Evolutionary conservation across 2,797 vertebrate species (phyloP), one percentile per base, ranked within the genome.

Genomic region (Pyrocephalus nanus): DNA sequence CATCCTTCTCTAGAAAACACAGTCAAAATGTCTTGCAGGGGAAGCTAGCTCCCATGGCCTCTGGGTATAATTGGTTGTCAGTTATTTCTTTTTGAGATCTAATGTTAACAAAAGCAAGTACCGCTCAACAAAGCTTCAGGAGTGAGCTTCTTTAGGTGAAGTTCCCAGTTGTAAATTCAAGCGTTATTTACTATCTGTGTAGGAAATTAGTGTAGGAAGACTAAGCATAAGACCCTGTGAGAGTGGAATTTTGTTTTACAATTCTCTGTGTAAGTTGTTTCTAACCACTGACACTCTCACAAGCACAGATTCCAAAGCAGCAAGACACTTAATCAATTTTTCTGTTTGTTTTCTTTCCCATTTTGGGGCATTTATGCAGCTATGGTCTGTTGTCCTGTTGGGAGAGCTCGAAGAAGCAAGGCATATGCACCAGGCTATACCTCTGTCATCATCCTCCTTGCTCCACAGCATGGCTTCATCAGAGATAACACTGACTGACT

Each of bases 11-110:
- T 74, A 51, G 51, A 30, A 93, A 75, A 90, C 55, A 51, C 32
- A 83, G 45, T 73, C 47, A 73, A 95, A 94, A 93, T 48, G 6
- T 79, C 67, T 88, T 78, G 65, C 60, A 85, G 71, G 29, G 73
- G 45, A 50, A 88, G 15, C 38, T 81, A 62, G 27, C 21, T 93
- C n/a, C 36, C 53, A 15, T 53, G 42, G 43, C 25, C 60, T 86
- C 62, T 73, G 16, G 16, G 11, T 79, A 30, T 69, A 93, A 58
- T 5, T 75, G 14, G 32, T n/a, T 73, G 74, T 42, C 23, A 65
- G 2, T 86, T 84, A 25, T 29, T 83, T 32, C 15, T 55, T 94
- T 83, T 84, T 85, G 43, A 92, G n/a, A 50, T 64, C 20, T 69
- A 60, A 38, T 43, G 16, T 42, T 76, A 34, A 82, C n/a, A 76